Conservation (phyloP, 2,797 vertebrate genomes). For the Naso thynnoides region DNA sequence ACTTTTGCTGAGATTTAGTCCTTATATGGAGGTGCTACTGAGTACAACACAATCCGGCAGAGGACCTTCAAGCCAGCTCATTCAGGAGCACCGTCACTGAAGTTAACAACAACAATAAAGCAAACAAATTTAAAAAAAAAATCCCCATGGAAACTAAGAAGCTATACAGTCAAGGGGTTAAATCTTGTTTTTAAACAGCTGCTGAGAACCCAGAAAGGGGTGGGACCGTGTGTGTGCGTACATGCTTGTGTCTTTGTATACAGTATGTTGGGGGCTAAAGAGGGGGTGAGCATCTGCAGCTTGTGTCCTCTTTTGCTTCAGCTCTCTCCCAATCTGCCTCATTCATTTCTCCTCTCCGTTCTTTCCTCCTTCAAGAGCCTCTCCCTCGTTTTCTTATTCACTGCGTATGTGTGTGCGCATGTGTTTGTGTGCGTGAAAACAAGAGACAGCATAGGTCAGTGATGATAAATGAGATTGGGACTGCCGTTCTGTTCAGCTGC, state of each 20-base stretch:
- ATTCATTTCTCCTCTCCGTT: conserved; percentile 21
- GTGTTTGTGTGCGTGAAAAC: conserved; percentile 12
- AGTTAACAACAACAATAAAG: conserved; percentile 46
- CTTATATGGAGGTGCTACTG: conserved; percentile 25
- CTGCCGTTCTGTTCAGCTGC: conserved; percentile 8
- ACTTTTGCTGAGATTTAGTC: conserved; percentile 13
- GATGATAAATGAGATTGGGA: conserved; percentile 70
- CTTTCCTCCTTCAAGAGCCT: conserved; percentile 14
- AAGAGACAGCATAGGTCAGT: conserved; percentile 40
- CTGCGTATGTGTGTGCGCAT: not conserved
- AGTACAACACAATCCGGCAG: conserved; percentile 25
- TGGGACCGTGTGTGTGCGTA: conserved; percentile 2
- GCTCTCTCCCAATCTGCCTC: conserved; percentile 45
- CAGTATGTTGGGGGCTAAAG: not conserved
- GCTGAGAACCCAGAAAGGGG: conserved; percentile 44
- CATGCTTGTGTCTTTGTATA: conserved; percentile 15
- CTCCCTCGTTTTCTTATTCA: conserved; percentile 8
- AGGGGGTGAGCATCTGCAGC: conserved; percentile 61
- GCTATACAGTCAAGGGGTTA: conserved; percentile 30
- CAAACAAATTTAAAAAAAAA: conserved; percentile 46
- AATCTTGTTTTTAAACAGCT: conserved; percentile 51
- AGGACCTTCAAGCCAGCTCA: conserved; percentile 8
- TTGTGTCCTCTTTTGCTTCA: conserved; percentile 51
- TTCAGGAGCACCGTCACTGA: conserved; percentile 12
- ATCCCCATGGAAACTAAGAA: conserved; percentile 45